A percentile compares a stretch with the other conserved stretches of the same genome.
Conservation (phyloP, 2,888 invertebrate species). For the Helleia helle region DNA sequence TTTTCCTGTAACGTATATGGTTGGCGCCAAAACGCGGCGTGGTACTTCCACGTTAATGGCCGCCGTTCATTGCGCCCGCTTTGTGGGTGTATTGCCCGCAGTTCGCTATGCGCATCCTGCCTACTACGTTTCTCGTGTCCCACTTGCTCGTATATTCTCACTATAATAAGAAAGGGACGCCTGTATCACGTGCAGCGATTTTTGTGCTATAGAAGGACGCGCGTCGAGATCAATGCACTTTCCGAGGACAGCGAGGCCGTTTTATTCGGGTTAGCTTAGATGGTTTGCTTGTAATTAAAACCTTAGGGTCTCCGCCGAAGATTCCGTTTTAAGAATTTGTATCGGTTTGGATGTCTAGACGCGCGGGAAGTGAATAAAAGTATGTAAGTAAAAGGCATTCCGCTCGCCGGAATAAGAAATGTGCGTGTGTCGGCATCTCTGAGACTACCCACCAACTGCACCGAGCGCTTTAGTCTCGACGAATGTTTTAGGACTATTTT, state of each 20-base stretch:
- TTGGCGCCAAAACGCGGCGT: constrained; percentile 66
- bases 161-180: constrained; percentile 48
- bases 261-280: constrained; percentile 52
- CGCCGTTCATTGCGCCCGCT: constrained; percentile 68
- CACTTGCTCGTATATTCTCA: constrained; percentile 40
- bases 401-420: constrained; percentile 31
- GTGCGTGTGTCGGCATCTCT: constrained; percentile 28
- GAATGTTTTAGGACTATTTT: constrained; percentile 21
- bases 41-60: constrained; percentile 58
- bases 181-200: constrained; percentile 63
- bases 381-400: constrained; percentile 50
- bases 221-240: constrained; percentile 70
- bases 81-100: constrained; percentile 66
- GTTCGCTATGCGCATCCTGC: constrained; percentile 67
- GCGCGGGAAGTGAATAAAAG: constrained; percentile 56
- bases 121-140: constrained; percentile 56
- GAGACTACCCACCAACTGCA: constrained; percentile 18
- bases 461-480: constrained; percentile 4
- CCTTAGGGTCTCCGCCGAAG: constrained; percentile 42
- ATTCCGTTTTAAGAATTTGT: constrained; percentile 33
- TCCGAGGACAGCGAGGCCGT: constrained; percentile 65
- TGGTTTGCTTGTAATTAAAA: constrained; percentile 38
- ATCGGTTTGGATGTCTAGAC: constrained; percentile 46
- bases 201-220: constrained; percentile 69
- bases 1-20: constrained; percentile 25